Evolutionary conservation across 2,888 invertebrate genomes (phyloP).

Genomic region (Trichogramma dendrolimi): DNA sequence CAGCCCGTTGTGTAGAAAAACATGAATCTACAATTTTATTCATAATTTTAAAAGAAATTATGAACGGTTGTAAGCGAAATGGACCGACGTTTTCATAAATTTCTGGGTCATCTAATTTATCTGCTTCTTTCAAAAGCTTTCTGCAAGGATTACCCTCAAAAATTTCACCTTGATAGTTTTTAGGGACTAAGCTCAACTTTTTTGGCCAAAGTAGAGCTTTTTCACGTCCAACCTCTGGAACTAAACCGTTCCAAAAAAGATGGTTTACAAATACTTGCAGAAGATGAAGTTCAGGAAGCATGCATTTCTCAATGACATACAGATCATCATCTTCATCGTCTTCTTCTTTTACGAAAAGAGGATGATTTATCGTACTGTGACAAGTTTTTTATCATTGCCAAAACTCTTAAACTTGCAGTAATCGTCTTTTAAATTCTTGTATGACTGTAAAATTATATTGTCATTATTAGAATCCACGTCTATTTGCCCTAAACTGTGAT

Average conservation of each 20-base stretch:
- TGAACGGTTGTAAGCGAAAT: too few species aligned
- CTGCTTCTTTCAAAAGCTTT: background rate
- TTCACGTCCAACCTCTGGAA: background rate
- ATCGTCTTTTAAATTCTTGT: too few species aligned
- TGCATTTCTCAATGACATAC: slow-evolving; percentile 5
- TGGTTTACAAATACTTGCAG: slow-evolving; percentile 4
- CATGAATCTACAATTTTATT: slow-evolving; percentile 1
- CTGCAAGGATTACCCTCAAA: slow-evolving; percentile 11
- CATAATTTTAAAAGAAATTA: background rate
- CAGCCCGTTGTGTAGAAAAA: background rate
- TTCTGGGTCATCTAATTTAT: background rate
- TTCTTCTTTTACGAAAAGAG: too few species aligned
- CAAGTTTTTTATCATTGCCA: slow-evolving; percentile 2
- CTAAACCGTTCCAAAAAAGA: slow-evolving; percentile 9
- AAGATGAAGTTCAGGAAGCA: slow-evolving; percentile 2
- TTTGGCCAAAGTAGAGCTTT: slow-evolving; percentile 6
- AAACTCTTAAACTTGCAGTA: too few species aligned
- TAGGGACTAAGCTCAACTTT: slow-evolving; percentile 1
- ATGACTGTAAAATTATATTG: too few species aligned
- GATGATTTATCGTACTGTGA: slow-evolving; percentile 10
- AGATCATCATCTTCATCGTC: slow-evolving; percentile 5
- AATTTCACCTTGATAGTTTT: slow-evolving; percentile 7
- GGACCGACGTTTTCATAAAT: background rate
- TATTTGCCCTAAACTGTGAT: too few species aligned
- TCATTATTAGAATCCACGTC: too few species aligned